phyloP scores from a whole-genome alignment of 1,140 invertebrate species.

The Drosophila tani region DNA sequence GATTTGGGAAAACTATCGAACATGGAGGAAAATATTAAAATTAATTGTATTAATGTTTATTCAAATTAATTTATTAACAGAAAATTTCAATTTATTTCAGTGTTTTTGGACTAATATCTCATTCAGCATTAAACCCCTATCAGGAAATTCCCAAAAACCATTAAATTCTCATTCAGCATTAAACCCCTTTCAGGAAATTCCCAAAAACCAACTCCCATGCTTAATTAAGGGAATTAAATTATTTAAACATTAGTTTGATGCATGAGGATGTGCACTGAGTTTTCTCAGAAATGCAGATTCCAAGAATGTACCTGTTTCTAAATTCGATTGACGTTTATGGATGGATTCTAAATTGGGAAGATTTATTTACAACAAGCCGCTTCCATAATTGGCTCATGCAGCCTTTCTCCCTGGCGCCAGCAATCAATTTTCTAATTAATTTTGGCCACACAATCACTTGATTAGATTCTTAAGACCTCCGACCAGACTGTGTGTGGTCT shows the following conservation, averaged over 20 bases:
- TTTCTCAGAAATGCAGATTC: conserved; percentile 1
- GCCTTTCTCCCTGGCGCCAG: background rate
- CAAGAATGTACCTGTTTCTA: background rate
- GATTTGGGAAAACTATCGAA: too few relatives aligned
- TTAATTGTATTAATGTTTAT: background rate
- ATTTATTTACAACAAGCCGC: background rate
- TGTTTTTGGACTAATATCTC: background rate
- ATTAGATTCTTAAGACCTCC: background rate
- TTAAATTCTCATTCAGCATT: background rate
- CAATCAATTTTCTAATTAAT: background rate
- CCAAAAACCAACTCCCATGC: background rate
- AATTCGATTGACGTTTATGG: conserved; percentile 8
- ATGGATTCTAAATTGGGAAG: background rate
- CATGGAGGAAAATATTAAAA: background rate
- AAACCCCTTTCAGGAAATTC: background rate
- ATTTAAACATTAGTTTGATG: background rate
- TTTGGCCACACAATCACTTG: background rate
- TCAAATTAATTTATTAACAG: background rate
- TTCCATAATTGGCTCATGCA: background rate
- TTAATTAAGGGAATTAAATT: background rate
- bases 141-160: background rate
- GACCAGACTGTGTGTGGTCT: background rate
- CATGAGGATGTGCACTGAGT: background rate
- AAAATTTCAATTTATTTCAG: background rate
- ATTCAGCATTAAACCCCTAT: too few relatives aligned